phyloP scores from a whole-genome alignment of 1,140 invertebrate species.

The Hermetia illucens region DNA sequence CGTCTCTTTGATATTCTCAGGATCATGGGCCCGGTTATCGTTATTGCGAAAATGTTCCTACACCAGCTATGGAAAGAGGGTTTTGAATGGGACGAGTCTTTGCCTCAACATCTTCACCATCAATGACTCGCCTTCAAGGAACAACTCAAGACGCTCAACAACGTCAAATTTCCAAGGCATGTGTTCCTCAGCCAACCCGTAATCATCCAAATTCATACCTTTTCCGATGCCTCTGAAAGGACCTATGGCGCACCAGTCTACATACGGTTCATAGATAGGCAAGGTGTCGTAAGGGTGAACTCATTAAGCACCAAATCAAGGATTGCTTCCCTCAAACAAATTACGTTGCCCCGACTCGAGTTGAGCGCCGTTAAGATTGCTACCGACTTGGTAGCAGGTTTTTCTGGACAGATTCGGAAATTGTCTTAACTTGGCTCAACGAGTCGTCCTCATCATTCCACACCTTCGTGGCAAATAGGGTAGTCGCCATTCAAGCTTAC shows the following conservation, averaged over 20 bases:
- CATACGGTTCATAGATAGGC: conserved; percentile 10
- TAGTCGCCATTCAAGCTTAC: conserved; percentile 12
- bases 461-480: conserved; percentile 20
- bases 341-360: conserved; percentile 9
- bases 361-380: conserved; percentile 9
- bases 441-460: conserved; percentile 8
- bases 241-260: conserved; percentile 24
- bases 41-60: conserved; percentile 27
- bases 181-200: background rate
- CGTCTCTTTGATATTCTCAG: conserved; percentile 28
- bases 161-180: conserved; percentile 6
- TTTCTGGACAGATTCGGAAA: conserved; percentile 8
- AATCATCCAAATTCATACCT: conserved; percentile 14
- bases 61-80: conserved; percentile 24
- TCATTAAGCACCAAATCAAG: conserved; percentile 8
- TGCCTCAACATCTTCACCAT: conserved; percentile 8
- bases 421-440: conserved; percentile 8
- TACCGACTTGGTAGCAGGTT: conserved; percentile 2
- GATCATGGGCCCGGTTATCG: conserved; percentile 21
- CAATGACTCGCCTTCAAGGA: conserved; percentile 12
- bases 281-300: conserved; percentile 1
- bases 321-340: conserved; percentile 7
- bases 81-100: conserved; percentile 21
- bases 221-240: conserved; percentile 21
- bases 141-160: conserved; percentile 9